A percentile compares a stretch with the other conserved stretches of the same genome.
phyloP scores from a whole-genome alignment of 2,113 vertebrate genomes.

The Sitta europaea region DNA sequence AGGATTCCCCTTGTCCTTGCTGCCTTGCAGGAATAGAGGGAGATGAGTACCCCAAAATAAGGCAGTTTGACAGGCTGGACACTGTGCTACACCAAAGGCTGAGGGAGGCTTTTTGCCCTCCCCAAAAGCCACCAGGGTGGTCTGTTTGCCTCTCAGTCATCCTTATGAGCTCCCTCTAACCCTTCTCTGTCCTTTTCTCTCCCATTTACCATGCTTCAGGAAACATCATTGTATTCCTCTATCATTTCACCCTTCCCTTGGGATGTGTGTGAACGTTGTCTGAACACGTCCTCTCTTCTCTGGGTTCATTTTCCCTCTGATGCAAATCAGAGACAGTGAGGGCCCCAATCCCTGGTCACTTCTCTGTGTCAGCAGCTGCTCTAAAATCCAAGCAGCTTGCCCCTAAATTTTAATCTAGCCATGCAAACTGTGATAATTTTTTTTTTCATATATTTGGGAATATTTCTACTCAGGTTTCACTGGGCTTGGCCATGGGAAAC shows the following conservation, averaged over 20 bases:
- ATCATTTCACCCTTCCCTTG: background rate
- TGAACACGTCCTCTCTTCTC: background rate
- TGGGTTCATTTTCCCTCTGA: background rate
- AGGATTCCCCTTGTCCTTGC: background rate
- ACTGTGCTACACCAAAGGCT: background rate
- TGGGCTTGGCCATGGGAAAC: background rate
- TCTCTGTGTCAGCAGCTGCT: background rate
- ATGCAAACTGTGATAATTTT: background rate
- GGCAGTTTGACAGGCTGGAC: background rate
- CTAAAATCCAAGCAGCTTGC: background rate
- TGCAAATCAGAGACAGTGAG: background rate
- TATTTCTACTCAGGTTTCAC: background rate
- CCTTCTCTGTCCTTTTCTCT: background rate
- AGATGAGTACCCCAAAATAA: background rate
- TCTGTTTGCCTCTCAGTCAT: background rate
- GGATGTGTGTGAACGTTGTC: background rate
- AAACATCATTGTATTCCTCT: background rate
- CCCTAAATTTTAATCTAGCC: background rate
- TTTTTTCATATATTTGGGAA: background rate
- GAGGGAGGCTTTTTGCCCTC: background rate
- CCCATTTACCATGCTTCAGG: background rate
- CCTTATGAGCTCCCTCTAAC: background rate
- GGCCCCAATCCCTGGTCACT: background rate
- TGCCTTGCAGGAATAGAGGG: background rate
- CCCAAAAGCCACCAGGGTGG: background rate